Percentiles rank a stretch among this genome's conserved stretches.
These are phyloP conservation scores for Myotis brandtii DNA, from an alignment of 2,113 vertebrate genomes.

Conservation along the genomic window DNA sequence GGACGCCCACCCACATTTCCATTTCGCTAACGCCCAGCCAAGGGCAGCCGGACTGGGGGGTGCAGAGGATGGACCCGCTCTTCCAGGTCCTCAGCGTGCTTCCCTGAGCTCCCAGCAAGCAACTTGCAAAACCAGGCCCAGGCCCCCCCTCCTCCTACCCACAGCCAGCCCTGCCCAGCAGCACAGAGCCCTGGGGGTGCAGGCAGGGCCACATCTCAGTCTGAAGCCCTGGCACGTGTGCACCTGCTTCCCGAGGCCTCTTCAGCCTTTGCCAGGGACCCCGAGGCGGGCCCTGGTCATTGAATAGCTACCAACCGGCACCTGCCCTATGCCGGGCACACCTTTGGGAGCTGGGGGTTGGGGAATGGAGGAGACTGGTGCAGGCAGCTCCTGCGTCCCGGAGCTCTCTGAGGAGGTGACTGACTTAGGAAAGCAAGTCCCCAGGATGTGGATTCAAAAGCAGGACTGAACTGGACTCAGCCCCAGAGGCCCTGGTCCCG, in stretches of 20 bases:
- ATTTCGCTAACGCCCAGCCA: background rate
- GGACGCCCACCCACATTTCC: background rate
- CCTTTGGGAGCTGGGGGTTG: too few relatives aligned
- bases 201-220: background rate
- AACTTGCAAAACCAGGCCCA: background rate
- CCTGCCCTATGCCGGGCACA: fast-evolving
- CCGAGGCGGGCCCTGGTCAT: background rate
- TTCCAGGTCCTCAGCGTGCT: background rate
- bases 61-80: background rate
- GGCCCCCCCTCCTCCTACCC: fast-evolving
- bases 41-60: background rate
- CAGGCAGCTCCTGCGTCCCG: fast-evolving
- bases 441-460: background rate
- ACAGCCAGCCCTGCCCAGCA: background rate
- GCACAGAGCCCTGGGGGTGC: background rate
- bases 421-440: background rate
- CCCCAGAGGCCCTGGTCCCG: background rate
- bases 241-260: background rate
- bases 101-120: background rate
- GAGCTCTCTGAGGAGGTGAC: too few relatives aligned
- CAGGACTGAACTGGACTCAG: background rate
- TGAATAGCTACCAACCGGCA: background rate
- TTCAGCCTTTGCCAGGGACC: background rate
- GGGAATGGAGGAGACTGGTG: background rate
- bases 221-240: fast-evolving